Percentiles rank a stretch among this genome's conserved stretches.
phyloP scores from a whole-genome alignment of 2,113 vertebrate species.

The Dasyprocta punctata region DNA sequence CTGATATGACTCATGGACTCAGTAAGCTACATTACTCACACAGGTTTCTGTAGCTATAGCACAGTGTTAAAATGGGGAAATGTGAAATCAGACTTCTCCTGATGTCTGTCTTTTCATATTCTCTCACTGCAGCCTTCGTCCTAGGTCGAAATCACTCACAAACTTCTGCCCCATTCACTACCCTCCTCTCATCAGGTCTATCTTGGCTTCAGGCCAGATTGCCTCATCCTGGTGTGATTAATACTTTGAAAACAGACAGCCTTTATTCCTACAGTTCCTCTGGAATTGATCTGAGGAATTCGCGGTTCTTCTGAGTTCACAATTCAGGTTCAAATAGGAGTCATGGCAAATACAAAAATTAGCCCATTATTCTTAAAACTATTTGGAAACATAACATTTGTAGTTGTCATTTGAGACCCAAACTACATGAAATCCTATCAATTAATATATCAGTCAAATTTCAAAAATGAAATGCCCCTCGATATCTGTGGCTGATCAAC shows the following conservation, averaged over 20 bases:
- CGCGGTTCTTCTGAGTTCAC: neutral
- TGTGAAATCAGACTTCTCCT: neutral
- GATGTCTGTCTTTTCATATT: too few relatives aligned
- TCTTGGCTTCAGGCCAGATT: neutral
- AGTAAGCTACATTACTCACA: neutral
- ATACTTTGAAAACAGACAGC: neutral
- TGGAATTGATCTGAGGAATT: neutral
- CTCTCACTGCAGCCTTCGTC: neutral
- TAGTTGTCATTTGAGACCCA: neutral
- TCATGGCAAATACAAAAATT: neutral
- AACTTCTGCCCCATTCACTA: neutral
- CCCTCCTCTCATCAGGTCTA: neutral
- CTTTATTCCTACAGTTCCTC: too few relatives aligned
- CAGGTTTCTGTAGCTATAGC: neutral
- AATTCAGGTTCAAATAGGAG: too few relatives aligned
- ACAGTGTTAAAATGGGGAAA: neutral
- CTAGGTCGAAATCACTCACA: neutral
- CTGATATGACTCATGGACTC: too few relatives aligned
- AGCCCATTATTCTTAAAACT: neutral
- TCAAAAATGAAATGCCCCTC: neutral
- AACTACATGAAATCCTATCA: neutral
- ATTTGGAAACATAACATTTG: slow-evolving; percentile 29
- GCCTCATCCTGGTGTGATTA: neutral
- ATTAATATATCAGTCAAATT: neutral
- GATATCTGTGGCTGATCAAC: neutral